Evolutionary conservation across 1,140 invertebrate species (phyloP).

Genomic region (Stegodyphus mimosarum): DNA sequence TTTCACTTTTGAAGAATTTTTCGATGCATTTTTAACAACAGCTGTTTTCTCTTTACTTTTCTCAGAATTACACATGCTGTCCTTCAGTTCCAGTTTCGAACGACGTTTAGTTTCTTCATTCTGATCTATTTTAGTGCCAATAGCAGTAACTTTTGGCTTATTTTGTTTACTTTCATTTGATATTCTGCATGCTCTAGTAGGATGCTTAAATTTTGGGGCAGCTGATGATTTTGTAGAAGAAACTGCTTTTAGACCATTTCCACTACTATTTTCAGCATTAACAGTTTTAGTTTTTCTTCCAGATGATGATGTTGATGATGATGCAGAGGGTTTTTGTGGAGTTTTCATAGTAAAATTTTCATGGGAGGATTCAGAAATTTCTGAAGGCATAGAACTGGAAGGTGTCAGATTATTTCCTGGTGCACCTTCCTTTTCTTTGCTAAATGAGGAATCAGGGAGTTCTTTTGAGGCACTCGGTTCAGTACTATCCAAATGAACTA

Average conservation of each 20-base stretch:
- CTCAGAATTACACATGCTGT: not conserved
- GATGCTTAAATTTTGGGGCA: constrained; percentile 45
- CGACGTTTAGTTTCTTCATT: constrained; percentile 12
- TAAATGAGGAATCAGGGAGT: not conserved
- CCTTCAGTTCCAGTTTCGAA: constrained; percentile 5
- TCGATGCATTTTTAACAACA: not conserved
- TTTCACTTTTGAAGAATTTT: not conserved
- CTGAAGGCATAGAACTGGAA: constrained; percentile 8
- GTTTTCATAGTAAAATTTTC: constrained; percentile 53
- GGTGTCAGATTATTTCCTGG: no score
- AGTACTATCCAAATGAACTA: not conserved
- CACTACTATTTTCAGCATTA: not conserved
- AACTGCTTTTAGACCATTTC: constrained; percentile 24
- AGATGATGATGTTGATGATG: not conserved
- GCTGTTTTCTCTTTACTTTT: constrained; percentile 11
- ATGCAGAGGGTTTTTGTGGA: constrained; percentile 31
- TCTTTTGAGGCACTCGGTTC: constrained; percentile 23
- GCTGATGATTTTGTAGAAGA: not conserved
- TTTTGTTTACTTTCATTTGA: constrained; percentile 31
- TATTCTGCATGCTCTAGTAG: constrained; percentile 34
- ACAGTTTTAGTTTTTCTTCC: constrained; percentile 21
- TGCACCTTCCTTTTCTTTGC: not conserved
- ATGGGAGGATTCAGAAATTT: constrained; percentile 9
- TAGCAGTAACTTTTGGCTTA: not conserved
- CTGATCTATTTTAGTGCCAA: constrained; percentile 3